phyloP scores from a whole-genome alignment of 2,113 vertebrate genomes.

The Tachycineta bicolor region DNA sequence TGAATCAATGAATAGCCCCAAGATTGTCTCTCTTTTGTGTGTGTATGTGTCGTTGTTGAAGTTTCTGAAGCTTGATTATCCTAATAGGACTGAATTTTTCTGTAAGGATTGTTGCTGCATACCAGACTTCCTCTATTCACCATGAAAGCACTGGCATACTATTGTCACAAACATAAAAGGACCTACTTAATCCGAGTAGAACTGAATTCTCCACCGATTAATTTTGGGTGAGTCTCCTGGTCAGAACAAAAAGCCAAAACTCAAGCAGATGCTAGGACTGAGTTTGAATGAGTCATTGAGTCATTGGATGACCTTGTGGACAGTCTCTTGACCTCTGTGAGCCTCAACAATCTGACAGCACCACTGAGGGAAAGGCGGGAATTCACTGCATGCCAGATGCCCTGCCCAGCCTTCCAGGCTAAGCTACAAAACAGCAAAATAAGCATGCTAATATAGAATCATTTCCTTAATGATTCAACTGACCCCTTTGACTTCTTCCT shows the following conservation, averaged over 20 bases:
- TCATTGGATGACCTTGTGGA: background rate
- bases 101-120: background rate
- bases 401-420: background rate
- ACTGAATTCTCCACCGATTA: background rate
- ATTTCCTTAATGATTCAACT: conserved; percentile 58
- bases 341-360: background rate
- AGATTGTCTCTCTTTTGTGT: background rate
- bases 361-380: background rate
- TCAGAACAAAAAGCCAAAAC: conserved; percentile 6
- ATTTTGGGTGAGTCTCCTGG: background rate
- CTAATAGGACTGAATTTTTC: background rate
- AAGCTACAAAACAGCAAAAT: background rate
- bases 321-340: background rate
- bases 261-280: conserved; percentile 14
- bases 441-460: background rate
- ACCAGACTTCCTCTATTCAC: conserved; percentile 6
- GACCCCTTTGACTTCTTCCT: conserved; percentile 12
- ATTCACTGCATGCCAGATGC: background rate
- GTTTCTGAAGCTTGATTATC: conserved; percentile 9
- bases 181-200: background rate
- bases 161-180: conserved; percentile 29
- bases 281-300: conserved; percentile 11
- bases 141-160: background rate
- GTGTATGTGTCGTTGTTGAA: background rate
- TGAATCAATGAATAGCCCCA: background rate